Base-by-base conservation (phyloP, 2,888 invertebrate genomes). In the Synergus gifuensis region DNA sequence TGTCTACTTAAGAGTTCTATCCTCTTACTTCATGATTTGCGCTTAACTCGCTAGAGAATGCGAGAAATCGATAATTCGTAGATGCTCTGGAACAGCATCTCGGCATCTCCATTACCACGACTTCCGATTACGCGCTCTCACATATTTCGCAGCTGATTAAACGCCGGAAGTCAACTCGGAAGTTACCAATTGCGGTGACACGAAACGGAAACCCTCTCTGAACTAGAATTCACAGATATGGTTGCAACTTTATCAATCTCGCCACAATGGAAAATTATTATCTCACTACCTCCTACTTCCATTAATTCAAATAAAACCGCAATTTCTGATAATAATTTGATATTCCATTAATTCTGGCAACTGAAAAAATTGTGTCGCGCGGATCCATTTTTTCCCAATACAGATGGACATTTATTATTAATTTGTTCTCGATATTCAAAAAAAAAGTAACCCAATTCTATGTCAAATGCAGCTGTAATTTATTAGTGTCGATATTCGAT, bases 41-140 rank as follows among this genome's bases (percentile, higher is more conserved):
- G 44, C 64, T 67, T 64, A 44, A 63, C 63, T 49, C 22, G 5
- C 18, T 12, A 28, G 3, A 40, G n/a, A 64, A 64, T 49, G 73
- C 66, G 40, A 28, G 66, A 22, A 79, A 81, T 83, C 84, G 79
- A 84, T 83, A 83, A 83, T 85, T 83, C 79, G 76, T 77, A 79
- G 69, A 80, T 79, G 82, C 78, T 73, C 66, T 69, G 77, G 2
- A 67, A 67, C 14, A 46, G 42, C 14, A 14, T 69, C 69, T 73
- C 78, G 79, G 78, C 79, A 79, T 82, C 78, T 79, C 78, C 77
- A 81, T 83, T 67, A 44, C 18, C 54, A 46, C 18, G 22, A 64
- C 22, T 49, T 22, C 16, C 5, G 36, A 66, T 42, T 42, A 42
- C 42, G 18, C 9, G 18, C 40, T 16, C 22, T 18, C 44, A 46